Evolutionary conservation across 2,113 vertebrate species (phyloP), one percentile per base, ranked within the genome.

Genomic region (Alligator sinensis): DNA sequence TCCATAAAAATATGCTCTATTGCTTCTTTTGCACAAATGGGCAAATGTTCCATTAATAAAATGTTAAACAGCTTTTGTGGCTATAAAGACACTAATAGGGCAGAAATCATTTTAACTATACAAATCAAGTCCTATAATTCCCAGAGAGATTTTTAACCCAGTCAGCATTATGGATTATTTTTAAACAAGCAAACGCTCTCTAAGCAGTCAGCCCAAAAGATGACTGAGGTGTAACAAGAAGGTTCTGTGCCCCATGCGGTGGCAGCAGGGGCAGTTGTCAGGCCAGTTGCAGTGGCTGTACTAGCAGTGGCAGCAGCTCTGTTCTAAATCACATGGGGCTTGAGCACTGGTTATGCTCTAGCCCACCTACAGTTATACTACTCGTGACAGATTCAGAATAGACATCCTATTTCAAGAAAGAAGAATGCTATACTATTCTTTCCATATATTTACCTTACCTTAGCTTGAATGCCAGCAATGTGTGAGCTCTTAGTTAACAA

Each of bases 61-160:
- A 90, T 8, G 10, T 82, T 85, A 19, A 95, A 89, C 70, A 87
- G 21, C 14, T 87, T 92, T 95, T 94, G 55, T 94, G 77, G 54
- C 76, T 93, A 63, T 92, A 60, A 93, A 91, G 80, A 93, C 4
- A 95, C 66, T 79, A 92, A 85, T 60, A 72, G 38, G 28, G 57
- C 22, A 96, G 68, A 91, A 96, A 94, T 79, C 7, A 92, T 90
- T 94, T 95, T 80, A 94, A 74, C 27, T 93, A 86, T 74, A 80
- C 47, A 90, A 92, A 84, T 92, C 80, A 91, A 88, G 60, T 13
- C 17, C 24, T 86, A 2, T 70, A 94, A 93, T 66, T 94, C 77
- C 24, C 83, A 84, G 25, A 88, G 88, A 61, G 16, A 94, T 74
- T 88, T 94, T 47, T 68, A 77, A 80, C 19, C 63, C 1, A 68